Evolutionary conservation across 2,888 invertebrate genomes (phyloP).

Genomic region (Therioaphis trifolii): DNA sequence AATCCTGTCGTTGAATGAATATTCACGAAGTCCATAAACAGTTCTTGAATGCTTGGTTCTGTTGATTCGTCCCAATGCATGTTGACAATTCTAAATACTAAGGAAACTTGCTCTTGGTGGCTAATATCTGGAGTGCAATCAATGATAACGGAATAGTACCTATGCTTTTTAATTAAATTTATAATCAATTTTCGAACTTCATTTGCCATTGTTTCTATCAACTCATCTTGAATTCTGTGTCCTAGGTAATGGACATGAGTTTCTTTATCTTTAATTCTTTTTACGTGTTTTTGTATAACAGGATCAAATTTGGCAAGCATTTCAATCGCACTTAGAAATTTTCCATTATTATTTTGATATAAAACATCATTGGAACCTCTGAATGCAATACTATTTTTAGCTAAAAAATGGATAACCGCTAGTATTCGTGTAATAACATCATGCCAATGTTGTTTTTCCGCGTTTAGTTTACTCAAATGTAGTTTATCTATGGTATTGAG

Average conservation of each 20-base stretch:
- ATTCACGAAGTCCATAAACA: not conserved
- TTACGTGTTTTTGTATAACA: too few relatives aligned
- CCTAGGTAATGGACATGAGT: not conserved
- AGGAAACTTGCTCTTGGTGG: too few relatives aligned
- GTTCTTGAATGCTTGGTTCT: not conserved
- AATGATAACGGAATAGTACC: constrained; percentile 18
- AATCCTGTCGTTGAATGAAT: constrained; percentile 9
- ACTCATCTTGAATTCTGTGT: constrained; percentile 28
- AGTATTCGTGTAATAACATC: constrained; percentile 34
- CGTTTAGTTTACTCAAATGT: constrained; percentile 11
- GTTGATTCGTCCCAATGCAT: too few relatives aligned
- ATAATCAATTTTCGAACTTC: constrained; percentile 24
- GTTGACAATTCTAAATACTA: too few relatives aligned
- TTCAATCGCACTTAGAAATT: too few relatives aligned
- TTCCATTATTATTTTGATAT: too few relatives aligned
- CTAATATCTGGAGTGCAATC: constrained; percentile 9
- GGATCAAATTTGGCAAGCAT: too few relatives aligned
- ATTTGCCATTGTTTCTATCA: constrained; percentile 15
- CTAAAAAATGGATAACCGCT: not conserved
- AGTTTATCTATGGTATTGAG: constrained; percentile 11
- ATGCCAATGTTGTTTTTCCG: constrained; percentile 25
- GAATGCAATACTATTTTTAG: constrained; percentile 10
- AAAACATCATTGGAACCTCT: too few relatives aligned
- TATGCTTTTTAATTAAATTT: constrained; percentile 28
- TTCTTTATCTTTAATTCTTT: too few relatives aligned